Percentiles rank a stretch among this genome's conserved stretches.
Evolutionary conservation across 2,797 vertebrate genomes (phyloP).

Genomic region (Euphonia xanthogaster): DNA sequence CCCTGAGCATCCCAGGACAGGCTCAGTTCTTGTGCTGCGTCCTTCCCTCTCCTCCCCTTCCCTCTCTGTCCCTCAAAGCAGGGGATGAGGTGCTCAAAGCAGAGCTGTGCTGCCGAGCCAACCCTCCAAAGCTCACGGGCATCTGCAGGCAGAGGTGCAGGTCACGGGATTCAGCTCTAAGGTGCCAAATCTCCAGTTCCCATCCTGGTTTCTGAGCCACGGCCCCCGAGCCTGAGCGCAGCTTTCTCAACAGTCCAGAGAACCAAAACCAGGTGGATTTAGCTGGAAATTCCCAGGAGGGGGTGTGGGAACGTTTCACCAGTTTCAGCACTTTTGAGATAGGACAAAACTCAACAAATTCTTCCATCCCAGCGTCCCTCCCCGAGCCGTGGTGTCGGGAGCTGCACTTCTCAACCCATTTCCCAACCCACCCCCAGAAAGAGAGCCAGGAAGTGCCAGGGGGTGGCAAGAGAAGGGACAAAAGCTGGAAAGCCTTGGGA

Average conservation of each 20-base stretch:
- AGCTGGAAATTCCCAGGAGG: not conserved
- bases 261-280: not conserved
- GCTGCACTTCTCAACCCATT: not conserved
- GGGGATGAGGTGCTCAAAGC: not conserved
- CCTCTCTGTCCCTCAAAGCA: not conserved
- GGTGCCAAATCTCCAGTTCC: not conserved
- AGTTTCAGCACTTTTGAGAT: not conserved
- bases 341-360: not conserved
- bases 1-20: accelerated
- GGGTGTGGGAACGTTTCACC: not conserved
- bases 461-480: not conserved
- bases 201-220: not conserved
- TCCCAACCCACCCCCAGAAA: not conserved
- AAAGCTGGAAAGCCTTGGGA: not conserved
- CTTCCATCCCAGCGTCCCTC: not conserved
- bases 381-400: accelerated
- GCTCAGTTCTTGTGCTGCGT: not conserved
- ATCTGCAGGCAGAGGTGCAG: accelerated
- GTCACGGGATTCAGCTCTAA: not conserved
- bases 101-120: not conserved
- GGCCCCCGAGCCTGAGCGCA: not conserved
- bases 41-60: not conserved
- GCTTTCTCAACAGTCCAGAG: not conserved
- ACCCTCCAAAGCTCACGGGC: accelerated
- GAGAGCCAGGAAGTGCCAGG: not conserved